Evolutionary conservation across 2,888 invertebrate species (phyloP), one percentile per base, ranked within the genome.

Genomic region (Rhamnusium bicolor): DNA sequence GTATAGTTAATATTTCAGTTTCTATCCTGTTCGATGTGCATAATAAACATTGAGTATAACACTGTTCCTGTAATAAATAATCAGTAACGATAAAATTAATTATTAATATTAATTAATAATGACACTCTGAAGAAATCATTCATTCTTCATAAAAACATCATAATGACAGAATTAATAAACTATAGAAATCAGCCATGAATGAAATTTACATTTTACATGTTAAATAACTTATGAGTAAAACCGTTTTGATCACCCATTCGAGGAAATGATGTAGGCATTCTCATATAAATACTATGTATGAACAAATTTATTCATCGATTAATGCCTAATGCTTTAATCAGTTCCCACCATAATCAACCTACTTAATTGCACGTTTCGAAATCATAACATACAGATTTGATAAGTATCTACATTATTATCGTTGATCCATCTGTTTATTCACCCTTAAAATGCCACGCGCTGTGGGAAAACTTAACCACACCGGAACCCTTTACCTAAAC

Each of bases 361-460:
- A 67, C 47, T 69, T 76, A 76, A 76, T 78, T 74, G 71, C 69
- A 71, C 69, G 73, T 73, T 73, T 70, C 69, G 40, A 72, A 70
- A 78, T 78, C 78, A 76, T 70, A 78, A 75, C 75, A 78, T 71
- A 70, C 73, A 70, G 66, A 72, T 71, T 71, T 60, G 78, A 78
- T 78, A 72, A 76, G 76, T 76, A 76, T 78, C 78, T 73, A 54
- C 67, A 19, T 32, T 67, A 54, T 70, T 54, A 76, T 74, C 74
- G 67, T 12, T 62, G 51, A 73, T 75, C 62, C 47, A 54, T 61
- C 53, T 67, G 73, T 77, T 72, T 65, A 71, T 61, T 75, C 77
- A 68, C 79, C 76, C 77, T 76, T 72, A 62, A 76, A 76, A 71
- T 32, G 79, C 73, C 79, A 78, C 78, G 78, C 78, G 79, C 69